Evolutionary conservation across 2,113 vertebrate species (phyloP), one percentile per base, ranked within the genome.

Genomic region (Laterallus jamaicensis): DNA sequence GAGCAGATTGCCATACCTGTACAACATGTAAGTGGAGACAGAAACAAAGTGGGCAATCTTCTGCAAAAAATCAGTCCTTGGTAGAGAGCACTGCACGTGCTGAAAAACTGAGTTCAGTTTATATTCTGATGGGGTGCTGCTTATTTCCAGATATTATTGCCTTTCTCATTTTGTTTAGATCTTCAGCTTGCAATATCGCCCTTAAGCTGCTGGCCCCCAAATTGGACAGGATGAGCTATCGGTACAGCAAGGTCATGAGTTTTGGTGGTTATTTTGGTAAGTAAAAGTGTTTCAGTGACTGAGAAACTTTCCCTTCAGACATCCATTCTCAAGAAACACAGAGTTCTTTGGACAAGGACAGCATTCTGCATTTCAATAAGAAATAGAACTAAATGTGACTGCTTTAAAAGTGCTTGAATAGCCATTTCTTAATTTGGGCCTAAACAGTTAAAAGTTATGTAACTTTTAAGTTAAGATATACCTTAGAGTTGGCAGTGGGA

Each of bases 121-220:
- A 16, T 81, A 25, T 86, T 55, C 66, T 28, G 22, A 37, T 4
- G 19, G 42, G 31, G 8, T 56, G 11, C 15, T n/a, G 42, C 37
- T 92, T 64, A 9, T 42, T 82, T 89, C 67, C 79, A 12, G 22
- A 20, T 87, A 4, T 28, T 66, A 31, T 71, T 56, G 56, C 6
- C 24, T 74, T 73, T 83, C 49, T 83, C 28, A 26, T 92, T 92
- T 24, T 49, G 86, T 97, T 90, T 95, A 99, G 99, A 92, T 98
- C 98, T 94, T 96, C 98, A 40, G 98, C 98, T 90, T 98, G 98
- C 93, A 98, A 98, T 25, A 90, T 98, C 3, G 99, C 98, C 76
- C 69, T 99, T 44, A 98, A 98, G 86, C 90, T 99, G 71, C 68
- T 99, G 95, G 96, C 95, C 68, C 95, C 97, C 76, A 98, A 88